phyloP scores from a whole-genome alignment of 2,797 vertebrate species.

The Eurystomus glaucurus region DNA sequence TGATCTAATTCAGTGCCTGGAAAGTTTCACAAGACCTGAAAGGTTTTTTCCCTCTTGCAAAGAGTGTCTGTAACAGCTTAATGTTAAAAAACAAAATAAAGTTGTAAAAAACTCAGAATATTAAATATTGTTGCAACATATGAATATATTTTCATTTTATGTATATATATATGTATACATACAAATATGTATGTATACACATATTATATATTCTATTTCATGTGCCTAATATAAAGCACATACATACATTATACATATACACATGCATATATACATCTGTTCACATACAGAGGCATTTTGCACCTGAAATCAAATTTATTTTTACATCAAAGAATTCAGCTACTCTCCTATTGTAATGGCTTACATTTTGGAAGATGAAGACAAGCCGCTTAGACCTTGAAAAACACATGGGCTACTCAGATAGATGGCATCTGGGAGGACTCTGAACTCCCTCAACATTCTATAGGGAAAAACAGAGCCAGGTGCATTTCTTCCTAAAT shows the following conservation, averaged over 20 bases:
- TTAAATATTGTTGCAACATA: slow-evolving; percentile 14
- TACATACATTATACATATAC: not conserved
- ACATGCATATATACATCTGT: not conserved
- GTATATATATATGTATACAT: not conserved
- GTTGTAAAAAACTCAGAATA: not conserved
- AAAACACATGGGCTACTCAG: slow-evolving; percentile 88
- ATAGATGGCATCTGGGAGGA: slow-evolving; percentile 86
- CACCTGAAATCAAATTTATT: slow-evolving; percentile 86
- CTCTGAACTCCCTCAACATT: slow-evolving; percentile 88
- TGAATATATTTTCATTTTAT: not conserved
- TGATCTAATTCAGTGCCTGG: not conserved
- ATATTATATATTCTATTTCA: not conserved
- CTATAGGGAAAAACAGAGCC: slow-evolving; percentile 99
- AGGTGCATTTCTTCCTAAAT: slow-evolving; percentile 99
- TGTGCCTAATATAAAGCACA: not conserved
- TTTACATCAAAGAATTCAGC: slow-evolving; percentile 91
- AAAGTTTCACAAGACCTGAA: not conserved
- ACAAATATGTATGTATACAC: not conserved
- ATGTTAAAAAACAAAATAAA: not conserved
- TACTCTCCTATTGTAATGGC: slow-evolving; percentile 84
- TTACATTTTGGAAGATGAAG: slow-evolving; percentile 95
- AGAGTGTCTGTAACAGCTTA: not conserved
- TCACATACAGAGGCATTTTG: slow-evolving; percentile 13
- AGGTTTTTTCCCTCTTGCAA: not conserved
- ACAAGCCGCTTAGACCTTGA: slow-evolving; percentile 95